These are phyloP conservation scores for Catharus bicknelli DNA, from an alignment of 2,113 vertebrate genomes.

Conservation along the genomic window DNA sequence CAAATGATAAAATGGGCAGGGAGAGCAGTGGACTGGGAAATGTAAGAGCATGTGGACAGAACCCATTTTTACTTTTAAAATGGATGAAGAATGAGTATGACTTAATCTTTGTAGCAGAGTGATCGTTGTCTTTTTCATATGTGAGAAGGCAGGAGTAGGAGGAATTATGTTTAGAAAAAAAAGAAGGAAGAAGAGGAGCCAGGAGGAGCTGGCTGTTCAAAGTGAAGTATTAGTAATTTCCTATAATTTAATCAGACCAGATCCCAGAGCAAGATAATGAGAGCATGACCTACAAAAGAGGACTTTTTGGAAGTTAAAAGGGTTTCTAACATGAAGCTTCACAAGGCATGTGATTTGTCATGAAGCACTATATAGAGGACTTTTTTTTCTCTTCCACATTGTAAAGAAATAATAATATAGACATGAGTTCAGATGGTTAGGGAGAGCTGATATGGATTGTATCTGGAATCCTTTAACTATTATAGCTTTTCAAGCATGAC, in stretches of 20 bases:
- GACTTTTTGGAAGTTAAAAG: slow-evolving; percentile 69
- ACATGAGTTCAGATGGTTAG: not conserved
- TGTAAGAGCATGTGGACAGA: not conserved
- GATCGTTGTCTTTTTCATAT: slow-evolving; percentile 15
- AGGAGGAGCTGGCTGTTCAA: slow-evolving; percentile 59
- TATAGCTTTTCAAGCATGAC: not conserved
- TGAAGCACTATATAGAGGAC: not conserved
- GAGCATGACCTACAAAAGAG: slow-evolving; percentile 73
- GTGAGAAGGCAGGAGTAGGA: slow-evolving; percentile 39
- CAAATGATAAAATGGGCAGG: not conserved
- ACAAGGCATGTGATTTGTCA: slow-evolving; percentile 53
- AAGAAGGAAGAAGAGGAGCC: slow-evolving; percentile 27
- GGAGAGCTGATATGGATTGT: not conserved
- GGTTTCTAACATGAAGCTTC: slow-evolving; percentile 63
- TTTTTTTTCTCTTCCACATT: not conserved
- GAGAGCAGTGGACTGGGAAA: not conserved
- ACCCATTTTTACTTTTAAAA: not conserved
- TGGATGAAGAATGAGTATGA: not conserved
- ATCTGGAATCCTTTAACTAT: not conserved
- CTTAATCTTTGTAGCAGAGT: not conserved
- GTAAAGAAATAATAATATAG: slow-evolving; percentile 1
- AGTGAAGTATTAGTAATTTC: slow-evolving; percentile 76
- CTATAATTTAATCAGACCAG: slow-evolving; percentile 79
- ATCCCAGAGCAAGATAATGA: slow-evolving; percentile 76
- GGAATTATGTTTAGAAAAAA: slow-evolving; percentile 44